A percentile compares a stretch with the other conserved stretches of the same genome.
phyloP scores from a whole-genome alignment of 2,797 vertebrate genomes.

The Phalanger gymnotis region DNA sequence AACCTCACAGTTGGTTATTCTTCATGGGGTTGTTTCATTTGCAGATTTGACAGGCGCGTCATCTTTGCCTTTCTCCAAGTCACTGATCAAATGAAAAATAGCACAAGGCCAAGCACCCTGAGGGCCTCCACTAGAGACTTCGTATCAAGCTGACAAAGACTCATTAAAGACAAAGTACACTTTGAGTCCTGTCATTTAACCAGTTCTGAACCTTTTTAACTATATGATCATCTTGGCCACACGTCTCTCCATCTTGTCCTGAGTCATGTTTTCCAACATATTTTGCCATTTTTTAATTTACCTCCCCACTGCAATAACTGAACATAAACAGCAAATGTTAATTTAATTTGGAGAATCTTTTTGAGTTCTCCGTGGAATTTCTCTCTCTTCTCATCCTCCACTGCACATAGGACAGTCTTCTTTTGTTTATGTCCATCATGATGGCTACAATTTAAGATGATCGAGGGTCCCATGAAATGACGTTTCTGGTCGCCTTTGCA shows the following conservation, averaged over 20 bases:
- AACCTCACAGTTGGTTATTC: background rate
- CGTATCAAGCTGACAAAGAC: background rate
- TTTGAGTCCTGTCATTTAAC: background rate
- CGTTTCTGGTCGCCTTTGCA: background rate
- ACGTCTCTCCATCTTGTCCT: background rate
- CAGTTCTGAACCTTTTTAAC: background rate
- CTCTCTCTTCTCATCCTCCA: background rate
- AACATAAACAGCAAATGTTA: background rate
- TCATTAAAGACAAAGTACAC: background rate
- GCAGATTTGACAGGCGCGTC: background rate
- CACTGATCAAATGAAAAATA: background rate
- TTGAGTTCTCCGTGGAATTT: background rate
- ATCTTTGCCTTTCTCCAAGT: background rate
- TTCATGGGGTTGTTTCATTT: background rate
- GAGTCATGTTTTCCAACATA: background rate
- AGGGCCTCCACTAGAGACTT: background rate
- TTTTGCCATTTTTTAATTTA: background rate
- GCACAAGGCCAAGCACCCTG: background rate
- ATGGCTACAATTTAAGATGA: background rate
- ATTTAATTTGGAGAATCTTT: background rate
- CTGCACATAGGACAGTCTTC: background rate
- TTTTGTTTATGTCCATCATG: background rate
- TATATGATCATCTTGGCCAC: background rate
- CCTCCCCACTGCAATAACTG: background rate
- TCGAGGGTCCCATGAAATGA: background rate